Conservation (phyloP, 2,797 vertebrate genomes). For the Petrocephalus sullivani region DNA sequence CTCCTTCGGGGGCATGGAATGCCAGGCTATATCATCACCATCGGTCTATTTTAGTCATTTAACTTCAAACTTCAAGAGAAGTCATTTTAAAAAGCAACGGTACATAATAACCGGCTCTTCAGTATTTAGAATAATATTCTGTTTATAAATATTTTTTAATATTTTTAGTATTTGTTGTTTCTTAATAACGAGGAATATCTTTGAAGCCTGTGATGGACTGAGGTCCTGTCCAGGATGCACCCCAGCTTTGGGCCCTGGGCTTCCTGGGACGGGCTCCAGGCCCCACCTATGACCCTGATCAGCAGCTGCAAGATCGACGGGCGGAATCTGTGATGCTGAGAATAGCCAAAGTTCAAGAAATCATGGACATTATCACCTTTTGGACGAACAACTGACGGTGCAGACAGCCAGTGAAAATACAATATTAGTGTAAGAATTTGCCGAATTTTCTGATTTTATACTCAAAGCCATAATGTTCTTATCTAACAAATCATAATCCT, state of each 20-base stretch:
- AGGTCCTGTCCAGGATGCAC: neutral
- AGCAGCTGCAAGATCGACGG: too few relatives aligned
- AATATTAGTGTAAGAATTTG: neutral
- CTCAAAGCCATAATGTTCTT: neutral
- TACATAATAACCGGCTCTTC: too few relatives aligned
- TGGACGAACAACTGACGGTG: neutral
- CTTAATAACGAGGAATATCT: too few relatives aligned
- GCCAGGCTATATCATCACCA: too few relatives aligned
- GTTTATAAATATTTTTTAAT: too few relatives aligned
- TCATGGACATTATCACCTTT: neutral
- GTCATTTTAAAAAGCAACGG: too few relatives aligned
- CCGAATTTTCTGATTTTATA: neutral
- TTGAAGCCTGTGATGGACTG: neutral
- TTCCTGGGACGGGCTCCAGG: too few relatives aligned
- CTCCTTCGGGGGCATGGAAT: too few relatives aligned
- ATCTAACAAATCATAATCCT: neutral
- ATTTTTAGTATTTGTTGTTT: neutral
- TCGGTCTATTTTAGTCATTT: too few relatives aligned
- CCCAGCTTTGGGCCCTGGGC: neutral
- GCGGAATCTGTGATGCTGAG: neutral
- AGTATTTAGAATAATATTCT: too few relatives aligned
- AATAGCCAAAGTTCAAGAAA: neutral
- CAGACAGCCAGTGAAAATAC: neutral
- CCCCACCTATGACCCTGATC: neutral
- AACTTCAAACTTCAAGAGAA: too few relatives aligned